These are phyloP conservation scores for Petrocephalus zakoni DNA, from an alignment of 2,113 vertebrate species.

Conservation along the genomic window DNA sequence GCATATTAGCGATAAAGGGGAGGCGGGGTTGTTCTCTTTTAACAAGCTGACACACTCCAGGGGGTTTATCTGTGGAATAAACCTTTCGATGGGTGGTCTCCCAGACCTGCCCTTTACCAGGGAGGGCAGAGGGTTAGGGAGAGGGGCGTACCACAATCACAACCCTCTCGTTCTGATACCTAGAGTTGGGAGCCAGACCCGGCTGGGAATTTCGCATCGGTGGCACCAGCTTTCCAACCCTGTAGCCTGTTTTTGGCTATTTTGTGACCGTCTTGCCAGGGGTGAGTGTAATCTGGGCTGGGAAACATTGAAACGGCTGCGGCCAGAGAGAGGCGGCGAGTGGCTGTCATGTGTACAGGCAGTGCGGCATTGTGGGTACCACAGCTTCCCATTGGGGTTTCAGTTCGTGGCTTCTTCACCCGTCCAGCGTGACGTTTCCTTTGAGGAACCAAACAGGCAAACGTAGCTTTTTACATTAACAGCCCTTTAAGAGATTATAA, in stretches of 20 bases:
- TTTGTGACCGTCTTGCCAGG: not conserved
- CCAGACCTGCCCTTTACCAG: constrained; percentile 18
- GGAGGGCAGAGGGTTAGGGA: not conserved
- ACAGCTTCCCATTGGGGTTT: not conserved
- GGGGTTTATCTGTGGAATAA: constrained; percentile 30
- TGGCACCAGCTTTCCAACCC: not conserved
- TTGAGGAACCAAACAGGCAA: constrained; percentile 17
- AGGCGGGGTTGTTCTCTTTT: constrained; percentile 37
- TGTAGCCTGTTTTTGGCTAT: not conserved
- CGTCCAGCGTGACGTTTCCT: constrained; percentile 27
- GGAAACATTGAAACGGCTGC: not conserved
- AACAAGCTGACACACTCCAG: constrained; percentile 43
- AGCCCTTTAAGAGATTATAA: constrained; percentile 33
- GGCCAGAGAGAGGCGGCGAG: not conserved
- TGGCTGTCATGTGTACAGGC: not conserved
- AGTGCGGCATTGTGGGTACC: not conserved
- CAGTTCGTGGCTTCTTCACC: not conserved
- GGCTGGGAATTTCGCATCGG: not conserved
- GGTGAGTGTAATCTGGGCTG: not conserved
- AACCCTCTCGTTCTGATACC: not conserved
- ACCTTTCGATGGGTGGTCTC: constrained; percentile 35
- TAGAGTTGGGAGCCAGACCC: not conserved
- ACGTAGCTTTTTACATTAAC: constrained; percentile 31
- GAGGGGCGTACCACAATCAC: not conserved
- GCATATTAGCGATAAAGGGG: constrained; percentile 46